Conservation (phyloP, 2,888 invertebrate genomes). For the Erebia aethiops region DNA sequence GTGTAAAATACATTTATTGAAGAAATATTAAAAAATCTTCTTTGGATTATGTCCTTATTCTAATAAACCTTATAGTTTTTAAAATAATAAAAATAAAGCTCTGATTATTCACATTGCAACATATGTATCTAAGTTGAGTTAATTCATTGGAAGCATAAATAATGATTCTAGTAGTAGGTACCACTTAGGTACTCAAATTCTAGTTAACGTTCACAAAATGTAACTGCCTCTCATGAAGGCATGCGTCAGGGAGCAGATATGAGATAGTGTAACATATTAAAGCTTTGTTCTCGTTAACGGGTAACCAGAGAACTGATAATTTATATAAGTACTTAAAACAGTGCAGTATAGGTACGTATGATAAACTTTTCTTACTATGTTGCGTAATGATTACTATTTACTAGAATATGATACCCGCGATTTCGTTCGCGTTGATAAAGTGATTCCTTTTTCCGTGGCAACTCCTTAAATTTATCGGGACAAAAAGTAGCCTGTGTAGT, state of each 20-base stretch:
- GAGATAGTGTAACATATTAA: slow-evolving; percentile 56
- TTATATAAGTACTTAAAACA: slow-evolving; percentile 50
- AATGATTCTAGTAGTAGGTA: background rate
- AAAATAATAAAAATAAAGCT: too few species aligned
- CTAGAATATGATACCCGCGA: too few species aligned
- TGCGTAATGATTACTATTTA: background rate
- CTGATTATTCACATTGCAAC: background rate
- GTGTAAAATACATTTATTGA: too few species aligned
- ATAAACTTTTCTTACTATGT: slow-evolving; percentile 40
- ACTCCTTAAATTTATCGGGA: too few species aligned
- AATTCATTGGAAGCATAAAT: background rate
- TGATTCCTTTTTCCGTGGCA: too few species aligned
- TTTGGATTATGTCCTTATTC: too few species aligned
- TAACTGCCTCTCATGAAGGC: background rate
- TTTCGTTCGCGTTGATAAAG: too few species aligned
- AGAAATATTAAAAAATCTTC: too few species aligned
- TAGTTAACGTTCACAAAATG: background rate
- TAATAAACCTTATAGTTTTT: too few species aligned
- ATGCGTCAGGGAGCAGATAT: slow-evolving; percentile 42
- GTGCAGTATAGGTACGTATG: slow-evolving; percentile 41
- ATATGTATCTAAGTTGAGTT: background rate
- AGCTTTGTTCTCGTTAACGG: slow-evolving; percentile 52
- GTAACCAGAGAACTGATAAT: slow-evolving; percentile 53
- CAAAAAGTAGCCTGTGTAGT: too few species aligned
- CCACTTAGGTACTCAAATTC: background rate